Conservation (phyloP, 2,113 vertebrate species). For the Macrotus californicus region DNA sequence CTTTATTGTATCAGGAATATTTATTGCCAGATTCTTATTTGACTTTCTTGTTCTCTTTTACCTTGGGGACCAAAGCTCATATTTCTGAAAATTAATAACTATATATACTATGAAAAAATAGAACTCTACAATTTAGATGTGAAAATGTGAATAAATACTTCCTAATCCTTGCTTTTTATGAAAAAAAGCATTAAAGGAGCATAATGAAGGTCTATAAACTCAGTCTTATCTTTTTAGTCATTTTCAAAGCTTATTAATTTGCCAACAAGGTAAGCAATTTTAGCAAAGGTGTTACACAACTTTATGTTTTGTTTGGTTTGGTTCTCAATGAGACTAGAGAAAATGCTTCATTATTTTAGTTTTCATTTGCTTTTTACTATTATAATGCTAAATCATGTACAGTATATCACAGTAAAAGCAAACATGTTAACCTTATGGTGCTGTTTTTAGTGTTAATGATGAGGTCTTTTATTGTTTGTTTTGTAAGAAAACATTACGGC, state of each 20-base stretch:
- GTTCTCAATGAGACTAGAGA: constrained; percentile 13
- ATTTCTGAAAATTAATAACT: constrained; percentile 8
- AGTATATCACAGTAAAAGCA: constrained; percentile 5
- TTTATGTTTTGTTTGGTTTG: not conserved
- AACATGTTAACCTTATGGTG: constrained; percentile 43
- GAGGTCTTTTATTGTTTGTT: constrained; percentile 59
- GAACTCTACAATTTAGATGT: not conserved
- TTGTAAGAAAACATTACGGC: constrained; percentile 24
- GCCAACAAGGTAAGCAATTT: constrained; percentile 45
- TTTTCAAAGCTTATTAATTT: constrained; percentile 46
- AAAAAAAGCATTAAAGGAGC: not conserved
- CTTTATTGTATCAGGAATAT: not conserved
- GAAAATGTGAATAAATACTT: not conserved
- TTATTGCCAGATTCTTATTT: not conserved
- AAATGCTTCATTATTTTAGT: not conserved
- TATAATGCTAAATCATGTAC: constrained; percentile 5
- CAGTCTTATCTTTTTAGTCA: not conserved
- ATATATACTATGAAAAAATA: not conserved
- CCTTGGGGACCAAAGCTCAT: not conserved
- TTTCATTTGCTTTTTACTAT: constrained; percentile 56
- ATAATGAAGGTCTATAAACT: not conserved
- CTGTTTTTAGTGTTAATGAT: constrained; percentile 50
- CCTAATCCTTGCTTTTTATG: not conserved
- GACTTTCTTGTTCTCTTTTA: not conserved
- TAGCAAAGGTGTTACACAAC: not conserved